phyloP scores from a whole-genome alignment of 1,140 invertebrate species.

The Anagrus nilaparvatae region DNA sequence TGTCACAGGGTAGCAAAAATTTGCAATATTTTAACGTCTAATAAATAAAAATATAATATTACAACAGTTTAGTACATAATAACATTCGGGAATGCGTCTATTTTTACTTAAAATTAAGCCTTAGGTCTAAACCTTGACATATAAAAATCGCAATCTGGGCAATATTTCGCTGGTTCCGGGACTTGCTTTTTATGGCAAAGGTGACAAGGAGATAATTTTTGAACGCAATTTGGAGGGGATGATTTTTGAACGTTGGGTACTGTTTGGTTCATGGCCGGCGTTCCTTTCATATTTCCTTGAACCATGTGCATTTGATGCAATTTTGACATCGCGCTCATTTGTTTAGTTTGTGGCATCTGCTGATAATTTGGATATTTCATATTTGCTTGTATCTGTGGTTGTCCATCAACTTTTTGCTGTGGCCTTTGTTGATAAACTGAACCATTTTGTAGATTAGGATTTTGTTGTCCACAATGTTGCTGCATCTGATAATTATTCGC shows the following conservation, averaged over 20 bases:
- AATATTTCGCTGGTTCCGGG: conserved; percentile 64
- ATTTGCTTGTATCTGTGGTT: conserved; percentile 39
- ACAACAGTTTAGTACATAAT: too few relatives aligned
- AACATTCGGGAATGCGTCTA: too few relatives aligned
- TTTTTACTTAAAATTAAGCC: too few relatives aligned
- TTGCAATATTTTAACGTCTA: too few relatives aligned
- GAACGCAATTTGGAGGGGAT: conserved; percentile 34
- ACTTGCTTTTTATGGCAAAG: conserved; percentile 76
- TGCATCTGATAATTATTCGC: conserved; percentile 24
- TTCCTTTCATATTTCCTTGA: conserved; percentile 4
- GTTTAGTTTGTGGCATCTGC: conserved; percentile 50
- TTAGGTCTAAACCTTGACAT: conserved; percentile 73
- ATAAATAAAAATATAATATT: too few relatives aligned
- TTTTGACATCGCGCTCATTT: too few relatives aligned
- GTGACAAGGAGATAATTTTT: conserved; percentile 54
- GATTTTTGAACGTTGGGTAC: conserved; percentile 27
- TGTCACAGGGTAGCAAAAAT: too few relatives aligned
- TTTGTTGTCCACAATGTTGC: conserved; percentile 23
- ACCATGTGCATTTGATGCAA: conserved; percentile 9
- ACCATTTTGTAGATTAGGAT: conserved; percentile 27
- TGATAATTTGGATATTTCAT: conserved; percentile 59
- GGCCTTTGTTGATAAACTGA: conserved; percentile 40
- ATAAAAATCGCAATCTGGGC: conserved; percentile 82
- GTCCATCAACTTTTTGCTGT: conserved; percentile 35
- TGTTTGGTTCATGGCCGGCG: conserved; percentile 14